phyloP scores from a whole-genome alignment of 1,140 invertebrate species.

The Drosophila mojavensis region DNA sequence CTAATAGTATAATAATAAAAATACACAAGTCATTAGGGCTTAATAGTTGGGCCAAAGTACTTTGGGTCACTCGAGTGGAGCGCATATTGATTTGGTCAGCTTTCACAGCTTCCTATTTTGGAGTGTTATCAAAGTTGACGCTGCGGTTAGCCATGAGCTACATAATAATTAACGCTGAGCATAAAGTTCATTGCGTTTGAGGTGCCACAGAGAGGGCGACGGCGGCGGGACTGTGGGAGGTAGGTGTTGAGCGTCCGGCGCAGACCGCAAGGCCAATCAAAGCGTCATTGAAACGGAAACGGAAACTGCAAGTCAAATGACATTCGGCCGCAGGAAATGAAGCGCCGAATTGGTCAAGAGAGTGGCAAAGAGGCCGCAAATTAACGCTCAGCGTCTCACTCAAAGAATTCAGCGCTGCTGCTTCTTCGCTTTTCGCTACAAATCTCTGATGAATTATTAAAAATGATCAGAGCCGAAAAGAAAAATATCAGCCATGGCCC shows the following conservation, averaged over 20 bases:
- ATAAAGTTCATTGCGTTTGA: too few relatives aligned
- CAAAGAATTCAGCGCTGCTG: slow-evolving; percentile 18
- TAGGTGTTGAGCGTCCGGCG: slow-evolving; percentile 2
- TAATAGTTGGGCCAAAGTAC: background rate
- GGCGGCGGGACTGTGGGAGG: background rate
- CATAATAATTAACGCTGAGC: slow-evolving; percentile 67
- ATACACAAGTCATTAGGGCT: slow-evolving; percentile 9
- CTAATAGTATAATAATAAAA: background rate
- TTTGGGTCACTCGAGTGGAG: background rate
- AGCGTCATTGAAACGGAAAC: slow-evolving; percentile 81
- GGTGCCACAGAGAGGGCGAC: background rate
- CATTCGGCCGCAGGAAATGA: slow-evolving; percentile 77
- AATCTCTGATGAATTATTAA: slow-evolving; percentile 74
- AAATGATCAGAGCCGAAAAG: slow-evolving; percentile 45
- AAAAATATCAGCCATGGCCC: background rate
- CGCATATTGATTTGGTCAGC: slow-evolving; percentile 1
- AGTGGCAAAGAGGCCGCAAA: slow-evolving; percentile 56
- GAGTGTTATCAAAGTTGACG: slow-evolving; percentile 49
- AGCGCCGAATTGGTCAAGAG: slow-evolving; percentile 58
- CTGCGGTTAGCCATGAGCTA: slow-evolving; percentile 48
- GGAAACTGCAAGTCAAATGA: slow-evolving; percentile 80
- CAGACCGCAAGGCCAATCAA: slow-evolving; percentile 79
- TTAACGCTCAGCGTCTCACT: slow-evolving; percentile 56
- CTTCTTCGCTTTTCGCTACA: slow-evolving; percentile 9
- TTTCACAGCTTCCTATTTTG: slow-evolving; percentile 5